A percentile compares a stretch with the other conserved stretches of the same genome.
Evolutionary conservation across 2,888 invertebrate species (phyloP).

Genomic region (Hypolimnas misippus): DNA sequence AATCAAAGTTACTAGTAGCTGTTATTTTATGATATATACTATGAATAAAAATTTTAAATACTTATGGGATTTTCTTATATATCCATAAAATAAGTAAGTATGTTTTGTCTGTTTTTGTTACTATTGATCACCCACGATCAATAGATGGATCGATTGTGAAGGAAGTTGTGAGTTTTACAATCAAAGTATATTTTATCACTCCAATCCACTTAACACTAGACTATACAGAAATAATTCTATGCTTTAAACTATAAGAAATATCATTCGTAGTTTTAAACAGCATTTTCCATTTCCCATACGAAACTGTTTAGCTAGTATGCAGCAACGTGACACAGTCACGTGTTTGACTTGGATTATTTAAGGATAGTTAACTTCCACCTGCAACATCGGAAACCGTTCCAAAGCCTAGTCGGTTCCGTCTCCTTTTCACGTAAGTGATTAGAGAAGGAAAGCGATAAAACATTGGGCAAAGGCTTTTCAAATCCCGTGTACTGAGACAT

Average conservation of each 20-base stretch:
- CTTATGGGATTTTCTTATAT: no score
- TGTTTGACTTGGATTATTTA: conserved; percentile 23
- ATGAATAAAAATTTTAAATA: no score
- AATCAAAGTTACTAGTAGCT: no score
- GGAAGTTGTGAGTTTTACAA: no score
- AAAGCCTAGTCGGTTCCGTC: conserved; percentile 26
- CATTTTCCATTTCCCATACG: conserved; percentile 4
- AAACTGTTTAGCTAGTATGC: background rate
- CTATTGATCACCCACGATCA: no score
- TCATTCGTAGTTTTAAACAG: background rate
- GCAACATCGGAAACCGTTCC: conserved; percentile 29
- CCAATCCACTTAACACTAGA: background rate
- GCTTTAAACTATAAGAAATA: background rate
- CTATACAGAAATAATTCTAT: background rate
- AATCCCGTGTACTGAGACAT: conserved; percentile 55
- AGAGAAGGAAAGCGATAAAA: conserved; percentile 43
- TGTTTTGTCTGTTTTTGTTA: no score
- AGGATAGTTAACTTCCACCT: conserved; percentile 37
- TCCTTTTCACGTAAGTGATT: conserved; percentile 29
- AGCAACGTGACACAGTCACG: conserved; percentile 20
- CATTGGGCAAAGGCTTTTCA: conserved; percentile 38
- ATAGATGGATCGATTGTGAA: no score
- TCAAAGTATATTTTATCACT: no score
- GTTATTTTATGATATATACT: no score
- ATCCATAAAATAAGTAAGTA: no score